A percentile compares a stretch with the other conserved stretches of the same genome.
Conservation (phyloP, 2,888 invertebrate species). For the Fabriciana adippe region DNA sequence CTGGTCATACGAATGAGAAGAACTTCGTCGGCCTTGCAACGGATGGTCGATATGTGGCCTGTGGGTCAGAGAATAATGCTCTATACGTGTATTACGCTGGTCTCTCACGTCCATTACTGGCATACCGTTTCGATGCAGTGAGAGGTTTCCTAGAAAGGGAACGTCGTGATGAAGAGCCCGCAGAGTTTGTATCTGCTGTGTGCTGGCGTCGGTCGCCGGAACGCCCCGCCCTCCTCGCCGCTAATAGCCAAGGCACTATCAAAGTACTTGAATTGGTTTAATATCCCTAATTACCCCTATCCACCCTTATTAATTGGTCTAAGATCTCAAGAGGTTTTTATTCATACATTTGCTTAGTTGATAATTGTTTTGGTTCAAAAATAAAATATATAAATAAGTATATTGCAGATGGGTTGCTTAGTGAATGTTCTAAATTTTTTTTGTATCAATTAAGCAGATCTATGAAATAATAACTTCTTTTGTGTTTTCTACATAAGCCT, state of each 20-base stretch:
- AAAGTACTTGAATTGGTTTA: slow-evolving; percentile 90
- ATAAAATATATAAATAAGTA: no score
- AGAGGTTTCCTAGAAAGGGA: slow-evolving; percentile 90
- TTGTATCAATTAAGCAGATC: no score
- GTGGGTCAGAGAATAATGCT: slow-evolving; percentile 97
- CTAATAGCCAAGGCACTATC: slow-evolving; percentile 96
- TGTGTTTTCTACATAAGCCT: no score
- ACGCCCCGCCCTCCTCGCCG: slow-evolving; percentile 91
- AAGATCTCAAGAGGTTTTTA: no score
- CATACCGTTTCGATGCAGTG: slow-evolving; percentile 92
- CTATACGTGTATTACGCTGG: slow-evolving; percentile 96
- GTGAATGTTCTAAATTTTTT: no score
- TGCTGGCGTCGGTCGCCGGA: slow-evolving; percentile 93
- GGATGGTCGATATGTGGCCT: slow-evolving; percentile 95
- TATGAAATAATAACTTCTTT: no score
- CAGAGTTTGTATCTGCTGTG: slow-evolving; percentile 97
- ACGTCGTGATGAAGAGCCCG: slow-evolving; percentile 91
- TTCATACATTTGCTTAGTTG: no score
- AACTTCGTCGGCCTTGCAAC: slow-evolving; percentile 97
- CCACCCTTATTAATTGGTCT: no score
- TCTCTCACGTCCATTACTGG: slow-evolving; percentile 91
- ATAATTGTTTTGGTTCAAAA: no score
- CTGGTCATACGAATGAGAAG: slow-evolving; percentile 96
- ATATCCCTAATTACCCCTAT: background rate
- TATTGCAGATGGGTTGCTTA: no score